These are phyloP conservation scores for Torymus auratus DNA, from an alignment of 2,888 invertebrate genomes.

Conservation along the genomic window DNA sequence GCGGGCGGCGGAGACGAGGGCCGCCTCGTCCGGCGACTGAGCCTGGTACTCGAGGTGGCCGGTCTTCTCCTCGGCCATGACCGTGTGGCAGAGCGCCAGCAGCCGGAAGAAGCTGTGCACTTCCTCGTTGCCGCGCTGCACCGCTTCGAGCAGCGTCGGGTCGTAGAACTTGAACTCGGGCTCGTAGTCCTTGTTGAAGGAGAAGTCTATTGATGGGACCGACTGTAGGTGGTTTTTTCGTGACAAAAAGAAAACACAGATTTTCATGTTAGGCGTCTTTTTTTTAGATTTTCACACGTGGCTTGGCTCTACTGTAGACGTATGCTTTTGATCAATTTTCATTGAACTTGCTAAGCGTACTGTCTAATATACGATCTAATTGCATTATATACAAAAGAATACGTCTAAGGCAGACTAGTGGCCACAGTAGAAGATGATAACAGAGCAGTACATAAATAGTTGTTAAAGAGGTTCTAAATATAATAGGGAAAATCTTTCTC, in stretches of 20 bases:
- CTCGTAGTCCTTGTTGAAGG: slow-evolving; percentile 95
- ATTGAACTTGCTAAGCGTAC: not conserved
- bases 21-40: slow-evolving; percentile 98
- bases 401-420: slow-evolving; percentile 3
- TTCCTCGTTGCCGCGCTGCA: slow-evolving; percentile 84
- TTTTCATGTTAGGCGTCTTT: slow-evolving; percentile 37
- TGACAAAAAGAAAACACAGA: slow-evolving; percentile 34
- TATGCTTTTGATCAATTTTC: slow-evolving; percentile 13
- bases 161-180: slow-evolving; percentile 97
- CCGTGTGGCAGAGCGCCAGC: slow-evolving; percentile 97
- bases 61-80: slow-evolving; percentile 96
- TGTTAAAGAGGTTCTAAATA: slow-evolving; percentile 21
- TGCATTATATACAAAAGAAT: slow-evolving; percentile 17
- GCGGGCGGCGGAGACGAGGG: slow-evolving; percentile 96
- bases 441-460: slow-evolving; percentile 5
- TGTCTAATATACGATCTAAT: not conserved
- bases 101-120: slow-evolving; percentile 93
- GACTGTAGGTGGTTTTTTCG: slow-evolving; percentile 78
- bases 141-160: slow-evolving; percentile 88
- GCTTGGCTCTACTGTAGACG: slow-evolving; percentile 19
- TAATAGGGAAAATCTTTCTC: slow-evolving; percentile 6
- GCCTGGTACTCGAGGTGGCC: slow-evolving; percentile 92
- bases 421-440: not conserved
- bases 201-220: slow-evolving; percentile 91
- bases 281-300: not conserved